Evolutionary conservation across 2,888 invertebrate genomes (phyloP).

Genomic region (Torymus texanus): DNA sequence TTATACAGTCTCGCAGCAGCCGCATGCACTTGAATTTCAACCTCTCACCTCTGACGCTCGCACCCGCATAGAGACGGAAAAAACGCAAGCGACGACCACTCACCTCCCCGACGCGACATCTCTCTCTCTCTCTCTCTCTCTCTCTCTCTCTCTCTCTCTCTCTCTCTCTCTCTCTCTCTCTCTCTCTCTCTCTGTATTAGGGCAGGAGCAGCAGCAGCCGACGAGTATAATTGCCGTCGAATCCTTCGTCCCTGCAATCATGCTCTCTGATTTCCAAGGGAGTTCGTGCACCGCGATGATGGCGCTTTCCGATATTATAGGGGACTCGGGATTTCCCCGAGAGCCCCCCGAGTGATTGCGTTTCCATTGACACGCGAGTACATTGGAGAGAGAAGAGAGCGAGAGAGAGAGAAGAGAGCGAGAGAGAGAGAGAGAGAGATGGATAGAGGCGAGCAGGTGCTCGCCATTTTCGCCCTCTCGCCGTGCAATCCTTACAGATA

Average conservation of each 20-base stretch:
- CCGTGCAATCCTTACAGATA: constrained; percentile 71
- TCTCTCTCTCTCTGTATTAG: too few relatives aligned
- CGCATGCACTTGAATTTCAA: too few relatives aligned
- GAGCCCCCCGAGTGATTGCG: constrained; percentile 59
- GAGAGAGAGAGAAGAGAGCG: constrained; percentile 40
- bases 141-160: too few relatives aligned
- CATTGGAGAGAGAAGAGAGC: constrained; percentile 49
- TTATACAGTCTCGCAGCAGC: too few relatives aligned
- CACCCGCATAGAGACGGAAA: too few relatives aligned
- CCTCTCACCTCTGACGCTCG: too few relatives aligned
- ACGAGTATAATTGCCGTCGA: constrained; percentile 4
- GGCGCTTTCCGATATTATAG: constrained; percentile 28
- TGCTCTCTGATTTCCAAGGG: constrained; percentile 22
- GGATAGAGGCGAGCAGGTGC: constrained; percentile 68
- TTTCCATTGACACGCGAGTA: constrained; percentile 65
- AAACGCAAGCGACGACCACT: too few relatives aligned
- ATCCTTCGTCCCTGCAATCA: constrained; percentile 21
- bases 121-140: too few relatives aligned
- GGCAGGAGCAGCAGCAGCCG: constrained; percentile 47
- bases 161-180: too few relatives aligned
- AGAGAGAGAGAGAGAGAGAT: constrained; percentile 39
- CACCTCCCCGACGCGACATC: too few relatives aligned
- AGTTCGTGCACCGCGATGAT: not conserved
- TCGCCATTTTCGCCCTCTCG: constrained; percentile 66
- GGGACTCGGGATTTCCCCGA: constrained; percentile 48